Evolutionary conservation across 2,113 vertebrate species (phyloP), one percentile per base, ranked within the genome.

Genomic region (Panthera tigris): DNA sequence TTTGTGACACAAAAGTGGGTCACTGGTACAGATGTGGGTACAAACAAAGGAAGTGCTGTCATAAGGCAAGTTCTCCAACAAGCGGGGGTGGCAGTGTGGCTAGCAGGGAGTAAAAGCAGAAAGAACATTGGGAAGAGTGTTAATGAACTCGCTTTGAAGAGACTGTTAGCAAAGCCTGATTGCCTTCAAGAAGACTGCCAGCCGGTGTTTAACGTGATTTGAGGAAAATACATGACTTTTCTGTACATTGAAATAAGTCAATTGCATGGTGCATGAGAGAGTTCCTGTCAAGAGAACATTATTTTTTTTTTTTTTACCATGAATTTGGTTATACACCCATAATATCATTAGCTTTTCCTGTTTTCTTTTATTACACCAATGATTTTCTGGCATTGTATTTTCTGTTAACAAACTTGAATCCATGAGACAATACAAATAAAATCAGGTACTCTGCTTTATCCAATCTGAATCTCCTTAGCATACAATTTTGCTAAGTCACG

Each of bases 351-450:
- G 31, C 31, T 18, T 83, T 76, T 55, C 21, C 91, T 89, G 16
- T 14, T 92, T 81, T 90, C 27, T 83, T 80, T 11, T 61, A 61
- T 85, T 23, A 29, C 7, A 86, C 57, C 41, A 79, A 93, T 80
- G 18, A 45, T 84, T 19, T 52, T 50, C 8, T 79, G 36, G 29
- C 55, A 84, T 8, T 88, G 29, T 18, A 88, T 88, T 33, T 73
- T 65, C 27, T 79, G 55, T 71, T 69, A 84, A 65, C 55, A 93
- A 63, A 41, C 16, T 90, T 92, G 18, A 8, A 84, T 66, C 27
- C 12, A n/a, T 76, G 29, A 92, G 25, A 71, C 14, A 66, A 68
- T 39, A 80, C 16, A 79, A 74, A 69, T 63, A 87, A 65, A 48
- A 45, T n/a, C 82, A 89, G 33, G 4, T 66, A 23, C n/a, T 91